phyloP scores from a whole-genome alignment of 1,140 invertebrate genomes.

The Papilio dardanus region DNA sequence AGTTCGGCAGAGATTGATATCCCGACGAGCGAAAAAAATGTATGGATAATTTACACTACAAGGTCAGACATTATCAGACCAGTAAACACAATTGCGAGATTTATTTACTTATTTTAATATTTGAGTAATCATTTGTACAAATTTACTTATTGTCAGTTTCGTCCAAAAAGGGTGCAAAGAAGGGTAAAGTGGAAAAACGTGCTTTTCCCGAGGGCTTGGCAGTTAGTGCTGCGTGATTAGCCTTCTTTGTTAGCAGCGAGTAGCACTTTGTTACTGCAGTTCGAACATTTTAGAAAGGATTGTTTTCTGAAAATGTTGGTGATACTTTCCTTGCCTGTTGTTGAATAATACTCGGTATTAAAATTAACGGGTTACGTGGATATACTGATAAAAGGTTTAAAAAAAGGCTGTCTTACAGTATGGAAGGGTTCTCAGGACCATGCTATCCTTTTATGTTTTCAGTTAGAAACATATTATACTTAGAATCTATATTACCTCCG shows the following conservation, averaged over 20 bases:
- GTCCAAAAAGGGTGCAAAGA: background rate
- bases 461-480: too few relatives aligned
- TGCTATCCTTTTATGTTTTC: too few relatives aligned
- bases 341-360: too few relatives aligned
- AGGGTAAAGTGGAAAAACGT: constrained; percentile 13
- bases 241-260: constrained; percentile 11
- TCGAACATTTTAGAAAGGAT: background rate
- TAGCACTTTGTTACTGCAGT: constrained; percentile 19
- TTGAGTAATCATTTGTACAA: background rate
- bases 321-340: too few relatives aligned
- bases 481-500: background rate
- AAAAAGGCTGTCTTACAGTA: too few relatives aligned
- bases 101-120: background rate
- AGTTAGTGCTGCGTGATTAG: constrained; percentile 13
- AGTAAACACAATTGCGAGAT: background rate
- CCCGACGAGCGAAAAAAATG: background rate
- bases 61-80: too few relatives aligned
- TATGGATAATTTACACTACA: background rate
- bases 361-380: too few relatives aligned
- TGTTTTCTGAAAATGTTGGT: background rate
- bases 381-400: too few relatives aligned
- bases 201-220: constrained; percentile 3
- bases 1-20: constrained; percentile 39
- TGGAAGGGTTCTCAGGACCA: too few relatives aligned
- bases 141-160: background rate